Base-by-base conservation (phyloP, 2,888 invertebrate genomes). In the Melangyna quadrimaculata region DNA sequence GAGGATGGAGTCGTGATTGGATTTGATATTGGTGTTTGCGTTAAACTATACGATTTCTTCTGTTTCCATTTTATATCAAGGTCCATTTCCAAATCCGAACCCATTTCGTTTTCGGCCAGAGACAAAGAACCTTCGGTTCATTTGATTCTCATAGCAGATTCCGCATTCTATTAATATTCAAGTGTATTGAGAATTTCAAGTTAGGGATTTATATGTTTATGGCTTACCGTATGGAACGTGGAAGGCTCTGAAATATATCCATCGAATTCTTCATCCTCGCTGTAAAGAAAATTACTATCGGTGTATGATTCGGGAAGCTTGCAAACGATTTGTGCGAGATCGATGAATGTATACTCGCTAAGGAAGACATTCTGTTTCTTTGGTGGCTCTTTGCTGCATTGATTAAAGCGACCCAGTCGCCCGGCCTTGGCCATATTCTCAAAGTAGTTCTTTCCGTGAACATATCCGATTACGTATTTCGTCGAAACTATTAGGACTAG, bases 401-500 rank as follows among this genome's bases (percentile, higher is more conserved):
- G 91, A 89, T 91, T 92, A 69, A 92, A 94, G 57, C 94, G 92
- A 3, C 95, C 94, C 71, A 96, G 90, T 35, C 95, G 95, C n/a
- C 97, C 97, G 1, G 96, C 96, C 88, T 96, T 95, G 87, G 95
- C 93, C 93, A 97, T 96, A 32, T 95, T 96, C 89, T 97, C 96
- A 90, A 98, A 98, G 92, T 97, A 97, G 2, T 95, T 95, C 89
- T 95, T 96, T 74, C 98, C 98, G 91, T 97, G 97, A 79, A 95
- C 94, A 92, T 97, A 98, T n/a, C 98, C 98, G 27, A 98, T 98
- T 98, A 90, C 97, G 96, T 88, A 99, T 99, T 93, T 99, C 98
- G 92, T 99, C 98, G 92, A 98, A 99, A 91, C 96, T 96, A 1
- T n/a, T n/a, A n/a, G n/a, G n/a, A n/a, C n/a, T n/a, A n/a, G n/a